A percentile compares a stretch with the other conserved stretches of the same genome.
These are phyloP conservation scores for Dasyornis broadbenti DNA, from an alignment of 2,113 vertebrate genomes.

Conservation along the genomic window DNA sequence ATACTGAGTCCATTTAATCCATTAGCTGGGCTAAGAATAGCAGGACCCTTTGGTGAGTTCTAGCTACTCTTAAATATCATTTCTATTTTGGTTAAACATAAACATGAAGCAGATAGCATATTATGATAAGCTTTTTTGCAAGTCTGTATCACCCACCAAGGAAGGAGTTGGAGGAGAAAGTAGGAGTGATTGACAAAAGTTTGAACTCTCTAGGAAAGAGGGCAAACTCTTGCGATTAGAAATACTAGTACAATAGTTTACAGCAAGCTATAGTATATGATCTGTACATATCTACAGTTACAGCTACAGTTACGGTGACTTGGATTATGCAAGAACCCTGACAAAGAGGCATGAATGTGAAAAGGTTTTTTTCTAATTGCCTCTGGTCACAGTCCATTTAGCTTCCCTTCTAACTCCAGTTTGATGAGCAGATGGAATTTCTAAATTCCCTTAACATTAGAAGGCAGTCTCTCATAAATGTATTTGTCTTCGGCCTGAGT, in stretches of 20 bases:
- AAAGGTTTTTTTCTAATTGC: not conserved
- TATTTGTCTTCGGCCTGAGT: not conserved
- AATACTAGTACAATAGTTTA: not conserved
- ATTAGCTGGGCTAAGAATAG: slow-evolving; percentile 88
- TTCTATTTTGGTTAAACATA: not conserved
- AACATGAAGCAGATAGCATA: not conserved
- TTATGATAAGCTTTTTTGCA: not conserved
- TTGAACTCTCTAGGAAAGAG: not conserved
- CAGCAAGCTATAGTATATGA: not conserved
- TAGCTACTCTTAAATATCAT: not conserved
- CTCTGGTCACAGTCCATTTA: not conserved
- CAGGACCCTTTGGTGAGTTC: slow-evolving; percentile 90
- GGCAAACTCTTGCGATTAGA: not conserved
- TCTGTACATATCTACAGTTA: not conserved
- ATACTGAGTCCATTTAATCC: slow-evolving; percentile 92
- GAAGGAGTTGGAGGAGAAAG: not conserved
- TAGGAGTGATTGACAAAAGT: not conserved
- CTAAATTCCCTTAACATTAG: not conserved
- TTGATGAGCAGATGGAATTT: not conserved
- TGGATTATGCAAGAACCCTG: not conserved
- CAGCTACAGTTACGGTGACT: not conserved
- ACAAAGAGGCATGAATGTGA: not conserved
- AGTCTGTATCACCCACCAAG: not conserved
- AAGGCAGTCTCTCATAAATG: not conserved
- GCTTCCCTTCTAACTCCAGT: not conserved